Evolutionary conservation across 2,888 invertebrate species (phyloP).

Genomic region (Bhutanitis thaidina): DNA sequence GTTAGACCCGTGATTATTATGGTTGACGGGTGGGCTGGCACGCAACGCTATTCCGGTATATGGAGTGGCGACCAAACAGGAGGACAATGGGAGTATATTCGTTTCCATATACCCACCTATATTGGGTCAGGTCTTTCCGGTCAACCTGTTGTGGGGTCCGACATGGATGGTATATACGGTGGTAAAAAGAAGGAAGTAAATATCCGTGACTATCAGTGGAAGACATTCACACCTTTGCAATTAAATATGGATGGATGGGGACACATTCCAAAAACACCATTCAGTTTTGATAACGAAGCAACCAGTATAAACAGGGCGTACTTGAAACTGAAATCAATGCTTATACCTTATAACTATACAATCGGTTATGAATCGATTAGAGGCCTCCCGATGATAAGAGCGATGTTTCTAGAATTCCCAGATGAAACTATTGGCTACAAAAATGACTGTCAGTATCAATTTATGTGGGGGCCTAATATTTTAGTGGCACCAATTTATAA

Average conservation of each 20-base stretch:
- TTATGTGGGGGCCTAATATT: constrained; percentile 69
- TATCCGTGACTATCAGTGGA: constrained; percentile 70
- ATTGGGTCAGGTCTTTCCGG: constrained; percentile 68
- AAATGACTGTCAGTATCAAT: constrained; percentile 66
- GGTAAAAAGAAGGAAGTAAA: constrained; percentile 55
- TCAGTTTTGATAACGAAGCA: constrained; percentile 56
- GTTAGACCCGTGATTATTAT: constrained; percentile 59
- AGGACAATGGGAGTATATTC: constrained; percentile 71
- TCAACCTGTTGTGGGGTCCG: constrained; percentile 61
- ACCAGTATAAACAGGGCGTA: constrained; percentile 60
- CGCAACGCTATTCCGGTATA: constrained; percentile 62
- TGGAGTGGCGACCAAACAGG: constrained; percentile 71
- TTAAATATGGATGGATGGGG: constrained; percentile 75
- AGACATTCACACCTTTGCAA: constrained; percentile 67
- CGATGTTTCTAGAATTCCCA: constrained; percentile 67
- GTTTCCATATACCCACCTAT: constrained; percentile 70
- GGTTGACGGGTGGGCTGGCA: constrained; percentile 73
- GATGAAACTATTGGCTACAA: constrained; percentile 48
- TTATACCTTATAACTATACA: constrained; percentile 68
- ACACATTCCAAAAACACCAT: constrained; percentile 57
- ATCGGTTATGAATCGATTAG: constrained; percentile 51
- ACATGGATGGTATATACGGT: constrained; percentile 69
- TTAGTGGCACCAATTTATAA: constrained; percentile 65
- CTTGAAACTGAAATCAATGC: constrained; percentile 64
- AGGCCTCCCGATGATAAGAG: constrained; percentile 64